phyloP scores from a whole-genome alignment of 2,888 invertebrate genomes.

The Helobdella robusta region DNA sequence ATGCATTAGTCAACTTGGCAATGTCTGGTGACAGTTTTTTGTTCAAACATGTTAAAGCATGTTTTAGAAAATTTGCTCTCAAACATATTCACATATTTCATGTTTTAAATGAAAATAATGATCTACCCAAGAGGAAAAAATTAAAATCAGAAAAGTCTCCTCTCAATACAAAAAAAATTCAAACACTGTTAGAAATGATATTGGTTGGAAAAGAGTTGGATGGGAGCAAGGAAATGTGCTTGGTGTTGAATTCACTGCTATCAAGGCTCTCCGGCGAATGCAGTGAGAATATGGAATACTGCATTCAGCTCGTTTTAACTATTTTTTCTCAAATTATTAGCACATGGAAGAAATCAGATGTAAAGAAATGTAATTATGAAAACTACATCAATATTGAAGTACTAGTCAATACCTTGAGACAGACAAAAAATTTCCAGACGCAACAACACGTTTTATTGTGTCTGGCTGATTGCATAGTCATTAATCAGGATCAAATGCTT shows the following conservation, averaged over 20 bases:
- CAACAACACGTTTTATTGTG: constrained; percentile 83
- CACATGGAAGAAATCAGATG: not conserved
- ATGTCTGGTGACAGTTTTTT: not conserved
- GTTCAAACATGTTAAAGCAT: not conserved
- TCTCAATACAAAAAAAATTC: no score
- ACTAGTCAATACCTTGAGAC: constrained; percentile 77
- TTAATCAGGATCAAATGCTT: no score
- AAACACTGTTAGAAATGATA: not conserved
- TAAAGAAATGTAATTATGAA: constrained; percentile 2
- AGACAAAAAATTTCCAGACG: constrained; percentile 84
- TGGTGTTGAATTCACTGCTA: not conserved
- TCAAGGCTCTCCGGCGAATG: not conserved
- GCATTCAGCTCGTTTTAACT: not conserved
- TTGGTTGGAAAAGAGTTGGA: not conserved
- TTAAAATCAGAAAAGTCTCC: no score
- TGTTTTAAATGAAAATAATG: no score
- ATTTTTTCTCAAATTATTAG: not conserved
- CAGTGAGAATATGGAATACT: not conserved
- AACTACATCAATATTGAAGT: constrained; percentile 58
- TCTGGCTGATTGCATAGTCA: no score
- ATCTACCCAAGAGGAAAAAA: no score
- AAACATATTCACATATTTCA: no score
- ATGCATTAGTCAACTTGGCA: not conserved
- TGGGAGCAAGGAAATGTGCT: not conserved
- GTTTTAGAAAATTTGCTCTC: not conserved